phyloP scores from a whole-genome alignment of 1,140 invertebrate species.

The Plodia interpunctella region DNA sequence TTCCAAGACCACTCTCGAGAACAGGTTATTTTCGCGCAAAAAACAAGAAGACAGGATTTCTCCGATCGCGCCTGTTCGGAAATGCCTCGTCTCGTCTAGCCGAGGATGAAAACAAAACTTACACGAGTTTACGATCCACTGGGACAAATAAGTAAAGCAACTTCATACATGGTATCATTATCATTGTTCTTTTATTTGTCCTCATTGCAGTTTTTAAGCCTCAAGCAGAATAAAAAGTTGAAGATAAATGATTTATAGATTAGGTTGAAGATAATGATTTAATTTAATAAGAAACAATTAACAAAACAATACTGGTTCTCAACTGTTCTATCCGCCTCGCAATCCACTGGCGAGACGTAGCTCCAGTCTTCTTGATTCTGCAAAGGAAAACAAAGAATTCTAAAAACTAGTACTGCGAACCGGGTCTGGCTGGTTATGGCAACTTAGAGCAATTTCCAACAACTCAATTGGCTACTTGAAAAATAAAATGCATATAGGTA shows the following conservation, averaged over 20 bases:
- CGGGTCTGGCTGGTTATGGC: too few species aligned
- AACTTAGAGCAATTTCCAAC: too few species aligned
- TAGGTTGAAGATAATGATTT: too few species aligned
- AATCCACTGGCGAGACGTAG: neutral
- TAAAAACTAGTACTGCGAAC: too few species aligned
- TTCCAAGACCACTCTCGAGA: slow-evolving; percentile 15
- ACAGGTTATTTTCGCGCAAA: slow-evolving; percentile 59
- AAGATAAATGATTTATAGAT: too few species aligned
- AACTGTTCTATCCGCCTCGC: neutral
- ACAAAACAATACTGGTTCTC: slow-evolving; percentile 1
- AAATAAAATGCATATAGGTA: too few species aligned
- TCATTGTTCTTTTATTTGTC: too few species aligned
- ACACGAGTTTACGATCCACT: neutral
- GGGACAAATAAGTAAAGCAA: neutral
- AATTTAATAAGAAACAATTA: neutral
- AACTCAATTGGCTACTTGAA: too few species aligned
- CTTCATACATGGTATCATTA: neutral
- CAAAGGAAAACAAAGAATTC: too few species aligned
- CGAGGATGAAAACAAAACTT: neutral
- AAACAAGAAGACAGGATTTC: slow-evolving; percentile 41
- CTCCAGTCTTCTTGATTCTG: slow-evolving; percentile 11
- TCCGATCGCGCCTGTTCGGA: slow-evolving; percentile 25
- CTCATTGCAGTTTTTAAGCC: too few species aligned
- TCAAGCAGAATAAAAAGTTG: too few species aligned
- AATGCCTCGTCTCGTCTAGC: neutral